Evolutionary conservation across 2,888 invertebrate species (phyloP).

Genomic region (Eupithecia centaureata): DNA sequence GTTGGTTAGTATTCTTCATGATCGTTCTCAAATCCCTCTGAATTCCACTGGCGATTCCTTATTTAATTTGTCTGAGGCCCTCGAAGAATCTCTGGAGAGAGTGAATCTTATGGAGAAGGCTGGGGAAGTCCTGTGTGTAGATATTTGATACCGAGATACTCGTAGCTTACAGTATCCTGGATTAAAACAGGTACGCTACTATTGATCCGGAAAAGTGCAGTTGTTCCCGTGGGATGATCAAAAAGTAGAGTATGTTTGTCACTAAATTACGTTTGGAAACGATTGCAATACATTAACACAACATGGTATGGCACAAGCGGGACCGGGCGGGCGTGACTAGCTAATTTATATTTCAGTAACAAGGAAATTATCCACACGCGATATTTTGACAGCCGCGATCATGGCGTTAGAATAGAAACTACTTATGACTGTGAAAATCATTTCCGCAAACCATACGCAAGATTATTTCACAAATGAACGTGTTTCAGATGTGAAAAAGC

Average conservation of each 20-base stretch:
- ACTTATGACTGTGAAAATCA: constrained; percentile 26
- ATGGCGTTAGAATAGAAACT: constrained; percentile 31
- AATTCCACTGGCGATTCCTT: neutral
- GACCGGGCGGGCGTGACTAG: constrained; percentile 23
- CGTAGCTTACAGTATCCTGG: neutral
- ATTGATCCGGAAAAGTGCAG: too few species aligned
- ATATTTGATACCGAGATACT: neutral
- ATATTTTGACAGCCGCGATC: constrained; percentile 35
- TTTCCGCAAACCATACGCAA: constrained; percentile 32
- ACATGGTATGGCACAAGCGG: constrained; percentile 4
- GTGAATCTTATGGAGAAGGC: neutral
- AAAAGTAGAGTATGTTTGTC: neutral
- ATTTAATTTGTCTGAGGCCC: neutral
- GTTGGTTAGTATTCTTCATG: neutral
- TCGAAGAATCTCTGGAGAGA: neutral
- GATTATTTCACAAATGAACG: neutral
- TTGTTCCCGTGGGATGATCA: neutral
- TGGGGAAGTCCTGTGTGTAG: too few species aligned
- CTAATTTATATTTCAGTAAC: constrained; percentile 37
- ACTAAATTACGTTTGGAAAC: neutral
- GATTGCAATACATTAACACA: constrained; percentile 13
- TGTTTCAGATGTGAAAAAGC: neutral
- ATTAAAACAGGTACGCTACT: too few species aligned
- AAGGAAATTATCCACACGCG: constrained; percentile 37
- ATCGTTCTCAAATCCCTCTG: neutral